These are phyloP conservation scores for Argyresthia albistria DNA, from an alignment of 2,888 invertebrate species.

Conservation along the genomic window DNA sequence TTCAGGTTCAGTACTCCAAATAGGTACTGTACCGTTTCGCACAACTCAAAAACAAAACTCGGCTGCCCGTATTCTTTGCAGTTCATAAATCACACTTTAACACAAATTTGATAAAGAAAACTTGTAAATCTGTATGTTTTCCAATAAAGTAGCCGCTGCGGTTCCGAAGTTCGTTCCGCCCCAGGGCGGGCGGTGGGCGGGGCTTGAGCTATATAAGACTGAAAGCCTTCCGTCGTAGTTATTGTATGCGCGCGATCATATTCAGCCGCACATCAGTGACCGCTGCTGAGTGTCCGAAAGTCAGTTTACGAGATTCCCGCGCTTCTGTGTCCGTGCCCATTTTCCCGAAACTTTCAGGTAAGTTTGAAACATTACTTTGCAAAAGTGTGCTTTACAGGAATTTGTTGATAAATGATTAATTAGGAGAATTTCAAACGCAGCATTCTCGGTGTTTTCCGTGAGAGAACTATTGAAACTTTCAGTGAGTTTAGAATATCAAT, in stretches of 20 bases:
- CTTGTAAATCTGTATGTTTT: constrained; percentile 8
- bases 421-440: neutral
- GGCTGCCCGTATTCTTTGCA: no score
- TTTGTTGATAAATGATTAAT: no score
- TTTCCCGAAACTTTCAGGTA: constrained; percentile 1
- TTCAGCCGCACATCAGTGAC: constrained; percentile 19
- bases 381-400: neutral
- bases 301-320: constrained; percentile 11
- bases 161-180: constrained; percentile 32
- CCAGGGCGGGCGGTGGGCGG: constrained; percentile 56
- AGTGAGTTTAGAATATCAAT: neutral
- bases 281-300: neutral
- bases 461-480: neutral
- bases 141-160: constrained; percentile 19
- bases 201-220: constrained; percentile 55
- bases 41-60: no score
- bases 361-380: neutral
- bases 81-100: neutral
- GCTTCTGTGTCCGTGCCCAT: constrained; percentile 6
- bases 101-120: neutral
- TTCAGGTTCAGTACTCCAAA: no score
- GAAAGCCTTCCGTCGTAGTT: constrained; percentile 53
- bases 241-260: constrained; percentile 58
- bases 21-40: no score
- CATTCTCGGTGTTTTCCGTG: no score